Evolutionary conservation across 2,113 vertebrate genomes (phyloP), one percentile per base, ranked within the genome.

Genomic region (Dasyprocta punctata): DNA sequence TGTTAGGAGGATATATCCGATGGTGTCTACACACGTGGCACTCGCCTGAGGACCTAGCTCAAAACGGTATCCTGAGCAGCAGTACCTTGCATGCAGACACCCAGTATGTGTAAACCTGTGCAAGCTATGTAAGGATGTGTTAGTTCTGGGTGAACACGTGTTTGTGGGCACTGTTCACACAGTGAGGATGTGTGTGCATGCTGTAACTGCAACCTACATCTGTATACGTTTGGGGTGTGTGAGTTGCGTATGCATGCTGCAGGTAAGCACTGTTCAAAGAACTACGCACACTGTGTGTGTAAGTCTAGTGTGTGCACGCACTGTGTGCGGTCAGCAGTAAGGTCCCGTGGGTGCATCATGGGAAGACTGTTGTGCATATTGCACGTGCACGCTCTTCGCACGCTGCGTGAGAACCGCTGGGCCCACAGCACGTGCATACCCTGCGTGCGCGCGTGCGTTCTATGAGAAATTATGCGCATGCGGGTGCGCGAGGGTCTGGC

Each of bases 401-500:
- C 3, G 44, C 56, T 47, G 60, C 41, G 28, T 16, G 85, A 54
- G 49, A 36, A 47, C 65, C 67, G 38, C 26, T 13, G 77, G 5
- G 88, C 92, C 4, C 49, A 6, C 38, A 9, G 73, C 89, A 60
- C 30, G 83, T 80, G 88, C 89, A 54, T 49, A 52, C 19, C 41
- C 10, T 17, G 63, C 7, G 65, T 47, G 28, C 82, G n/a, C 38
- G 52, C 24, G 28, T 54, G 26, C 33, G 33, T 83, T 7, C 36
- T 36, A 5, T 49, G 84, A 67, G 49, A 49, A n/a, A 14, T 52
- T 16, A 41, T 38, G 77, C 80, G 92, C 97, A 73, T 90, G 60
- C 96, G 90, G 67, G 38, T 84, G 92, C 86, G n/a, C 49, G 86
- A 83, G 52, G 91, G 65, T 58, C 89, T 82, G 1, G 61, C 19